Evolutionary conservation across 2,888 invertebrate species (phyloP), one percentile per base, ranked within the genome.

Genomic region (Aphodius granarius): DNA sequence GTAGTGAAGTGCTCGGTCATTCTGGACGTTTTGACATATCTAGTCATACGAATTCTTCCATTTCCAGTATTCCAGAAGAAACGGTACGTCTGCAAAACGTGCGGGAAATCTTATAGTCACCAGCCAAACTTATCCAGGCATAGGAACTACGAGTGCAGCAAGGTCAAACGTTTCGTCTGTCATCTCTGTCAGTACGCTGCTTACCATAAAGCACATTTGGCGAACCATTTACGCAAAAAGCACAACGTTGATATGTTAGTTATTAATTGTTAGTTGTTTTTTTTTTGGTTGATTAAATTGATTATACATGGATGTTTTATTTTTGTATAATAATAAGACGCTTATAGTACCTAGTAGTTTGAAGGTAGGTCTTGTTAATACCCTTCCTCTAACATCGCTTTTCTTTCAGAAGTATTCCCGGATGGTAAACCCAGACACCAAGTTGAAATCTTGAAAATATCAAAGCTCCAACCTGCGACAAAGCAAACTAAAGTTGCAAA

Each of bases 21-120:
- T 68, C 20, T 22, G 21, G 15, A n/a, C n/a, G n/a, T 68, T 21
- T 22, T 71, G n/a, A 64, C 72, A 23, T 73, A 74, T 76, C 16
- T 75, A 72, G 19, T 63, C 5, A 15, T 63, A 19, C 9, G 17
- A 6, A 68, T 19, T 66, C 20, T 68, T 15, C 22, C 22, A 6
- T 21, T 15, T 22, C 20, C 23, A 65, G 64, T 66, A 62, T 65
- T 9, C 22, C 20, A 17, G 16, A 63, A 21, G 66, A 77, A 75
- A 22, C 70, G 66, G 64, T 73, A 73, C 70, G 73, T 71, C 17
- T 94, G 93, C 88, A 90, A 90, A 83, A 90, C 89, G 83, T 95
- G 95, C 86, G 93, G 94, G 79, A 95, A 95, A 88, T 91, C 92
- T 81, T 96, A 95, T 90, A 93, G 92, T 87, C 92, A 92, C 87